Percentiles rank a stretch among this genome's conserved stretches.
phyloP scores from a whole-genome alignment of 2,113 vertebrate species.

The Melanocharis versteri region DNA sequence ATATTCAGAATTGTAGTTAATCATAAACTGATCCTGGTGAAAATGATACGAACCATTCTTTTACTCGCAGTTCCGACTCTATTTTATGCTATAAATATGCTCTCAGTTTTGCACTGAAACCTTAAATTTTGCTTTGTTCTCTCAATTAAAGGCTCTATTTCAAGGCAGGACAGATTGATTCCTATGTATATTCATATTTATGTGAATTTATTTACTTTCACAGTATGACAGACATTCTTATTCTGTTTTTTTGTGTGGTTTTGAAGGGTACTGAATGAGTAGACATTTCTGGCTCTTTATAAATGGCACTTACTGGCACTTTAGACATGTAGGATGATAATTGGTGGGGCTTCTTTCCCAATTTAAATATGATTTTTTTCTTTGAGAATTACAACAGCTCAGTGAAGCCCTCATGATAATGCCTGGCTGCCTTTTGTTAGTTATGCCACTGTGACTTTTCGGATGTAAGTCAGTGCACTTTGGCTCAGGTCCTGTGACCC shows the following conservation, averaged over 20 bases:
- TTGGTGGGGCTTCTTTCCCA: constrained; percentile 9
- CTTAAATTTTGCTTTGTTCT: neutral
- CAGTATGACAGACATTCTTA: neutral
- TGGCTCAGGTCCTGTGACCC: neutral
- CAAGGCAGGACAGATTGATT: constrained; percentile 35
- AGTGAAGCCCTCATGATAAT: neutral
- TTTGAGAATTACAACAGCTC: neutral
- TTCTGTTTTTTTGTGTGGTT: neutral
- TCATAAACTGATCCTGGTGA: neutral
- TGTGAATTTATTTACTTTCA: constrained; percentile 23
- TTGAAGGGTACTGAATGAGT: constrained; percentile 12
- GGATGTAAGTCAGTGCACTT: neutral
- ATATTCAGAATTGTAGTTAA: neutral
- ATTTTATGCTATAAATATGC: neutral
- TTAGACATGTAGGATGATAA: neutral
- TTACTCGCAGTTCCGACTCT: neutral
- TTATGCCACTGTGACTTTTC: neutral
- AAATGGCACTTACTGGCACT: constrained; percentile 25
- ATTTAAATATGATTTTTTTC: neutral
- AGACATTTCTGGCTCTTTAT: constrained; percentile 15
- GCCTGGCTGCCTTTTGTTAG: neutral
- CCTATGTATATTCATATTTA: neutral
- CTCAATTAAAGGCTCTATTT: constrained; percentile 6
- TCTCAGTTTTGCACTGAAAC: neutral
- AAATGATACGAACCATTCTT: neutral